phyloP scores from a whole-genome alignment of 2,797 vertebrate species.

The Parambassis ranga region DNA sequence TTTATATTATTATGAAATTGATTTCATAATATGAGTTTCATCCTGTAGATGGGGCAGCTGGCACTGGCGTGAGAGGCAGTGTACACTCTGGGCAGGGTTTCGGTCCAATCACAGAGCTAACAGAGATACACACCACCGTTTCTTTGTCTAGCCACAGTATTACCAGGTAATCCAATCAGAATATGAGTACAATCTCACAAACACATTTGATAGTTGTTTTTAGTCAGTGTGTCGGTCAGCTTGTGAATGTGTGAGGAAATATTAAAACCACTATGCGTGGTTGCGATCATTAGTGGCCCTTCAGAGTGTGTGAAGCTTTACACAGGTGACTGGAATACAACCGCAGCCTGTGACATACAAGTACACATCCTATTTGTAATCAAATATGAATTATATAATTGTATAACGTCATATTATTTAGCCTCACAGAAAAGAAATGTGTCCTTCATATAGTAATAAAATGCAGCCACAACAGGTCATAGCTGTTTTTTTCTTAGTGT shows the following conservation, averaged over 20 bases:
- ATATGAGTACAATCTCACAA: too few relatives aligned
- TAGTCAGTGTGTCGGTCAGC: neutral
- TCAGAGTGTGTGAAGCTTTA: neutral
- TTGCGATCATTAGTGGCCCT: too few relatives aligned
- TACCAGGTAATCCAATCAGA: too few relatives aligned
- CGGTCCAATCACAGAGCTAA: too few relatives aligned
- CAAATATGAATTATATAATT: neutral
- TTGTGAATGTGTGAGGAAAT: neutral
- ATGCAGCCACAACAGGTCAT: neutral
- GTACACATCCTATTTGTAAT: neutral
- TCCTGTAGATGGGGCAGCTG: too few relatives aligned
- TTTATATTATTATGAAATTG: too few relatives aligned
- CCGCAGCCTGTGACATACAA: neutral
- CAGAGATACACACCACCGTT: too few relatives aligned
- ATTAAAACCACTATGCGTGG: neutral
- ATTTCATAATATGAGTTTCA: too few relatives aligned
- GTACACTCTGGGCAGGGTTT: too few relatives aligned
- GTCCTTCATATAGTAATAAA: neutral
- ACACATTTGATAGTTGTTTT: too few relatives aligned
- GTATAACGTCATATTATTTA: neutral
- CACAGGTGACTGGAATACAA: neutral
- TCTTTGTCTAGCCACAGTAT: too few relatives aligned
- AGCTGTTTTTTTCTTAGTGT: conserved; percentile 47
- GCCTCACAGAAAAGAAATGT: neutral
- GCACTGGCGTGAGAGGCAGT: too few relatives aligned